Evolutionary conservation across 2,888 invertebrate species (phyloP), one percentile per base, ranked within the genome.

Genomic region (Caenorhabditis panamensis): DNA sequence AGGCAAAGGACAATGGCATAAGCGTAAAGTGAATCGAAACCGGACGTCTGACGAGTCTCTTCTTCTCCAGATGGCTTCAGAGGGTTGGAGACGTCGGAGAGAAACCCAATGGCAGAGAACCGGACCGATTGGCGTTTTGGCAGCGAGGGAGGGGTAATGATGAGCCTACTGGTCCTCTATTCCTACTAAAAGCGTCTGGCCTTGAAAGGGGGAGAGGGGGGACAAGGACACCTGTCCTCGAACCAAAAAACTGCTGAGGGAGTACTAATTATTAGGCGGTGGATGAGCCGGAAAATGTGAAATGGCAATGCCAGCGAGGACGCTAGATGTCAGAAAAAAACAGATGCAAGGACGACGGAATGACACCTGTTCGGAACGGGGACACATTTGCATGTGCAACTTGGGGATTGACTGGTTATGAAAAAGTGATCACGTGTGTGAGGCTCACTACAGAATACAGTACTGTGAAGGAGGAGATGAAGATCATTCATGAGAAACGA

Each of bases 1-100:
- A 53, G 62, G 56, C 31, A 49, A 47, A 71, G 62, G 62, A 71
- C 71, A 71, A 71, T 71, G 71, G 71, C 71, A 71, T 71, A 54
- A 71, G 63, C 71, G 71, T 71, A 71, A 64, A 72, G 63, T 72
- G 72, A 64, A 64, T 72, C 58, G 56, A 72, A 73, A 73, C 73
- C 73, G 71, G 71, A 71, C 69, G 62, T 16, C 59, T 41, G 37
- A 59, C 13, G 58, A 49, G 28, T 24, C 36, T 13, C 49, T 62
- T 24, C 18, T 22, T 51, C 67, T 69, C 59, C 69, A 61, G 69
- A 71, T 68, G 68, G 58, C 36, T 58, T 68, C 22, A 3, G 16
- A 3, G 41, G 41, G 41, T 41, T 13, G 41, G 41, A 41, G 41
- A 31, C 31, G 31, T 31, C 31, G 41, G 41, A 41, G 13, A 41